Percentiles rank a stretch among this genome's conserved stretches.
Evolutionary conservation across 2,113 vertebrate genomes (phyloP).

Genomic region (Lagopus muta): DNA sequence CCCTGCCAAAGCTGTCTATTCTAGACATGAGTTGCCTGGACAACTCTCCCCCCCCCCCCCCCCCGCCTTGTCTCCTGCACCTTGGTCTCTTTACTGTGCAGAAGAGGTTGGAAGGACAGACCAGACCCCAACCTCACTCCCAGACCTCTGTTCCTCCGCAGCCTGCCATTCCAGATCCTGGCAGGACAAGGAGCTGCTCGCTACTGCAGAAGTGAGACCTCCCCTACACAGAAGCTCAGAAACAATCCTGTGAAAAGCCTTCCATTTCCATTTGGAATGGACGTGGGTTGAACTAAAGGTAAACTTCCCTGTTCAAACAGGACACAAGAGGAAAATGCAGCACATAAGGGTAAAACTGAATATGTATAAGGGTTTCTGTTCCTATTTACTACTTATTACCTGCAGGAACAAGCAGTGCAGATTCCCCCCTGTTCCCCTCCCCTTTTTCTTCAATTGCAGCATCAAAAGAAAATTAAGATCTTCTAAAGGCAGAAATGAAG

Average conservation of each 20-base stretch:
- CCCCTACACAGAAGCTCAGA: neutral
- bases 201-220: neutral
- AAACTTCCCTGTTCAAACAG: neutral
- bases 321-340: slow-evolving; percentile 26
- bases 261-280: neutral
- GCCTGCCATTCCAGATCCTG: neutral
- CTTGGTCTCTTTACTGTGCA: neutral
- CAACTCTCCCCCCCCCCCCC: neutral
- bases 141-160: neutral
- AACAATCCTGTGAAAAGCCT: neutral
- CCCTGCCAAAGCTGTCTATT: no score
- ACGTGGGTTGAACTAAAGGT: neutral
- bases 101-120: neutral
- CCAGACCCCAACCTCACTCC: neutral
- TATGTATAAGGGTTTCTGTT: neutral
- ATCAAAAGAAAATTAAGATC: slow-evolving; percentile 22
- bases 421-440: neutral
- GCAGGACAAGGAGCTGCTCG: neutral
- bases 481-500: neutral
- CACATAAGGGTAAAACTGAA: neutral
- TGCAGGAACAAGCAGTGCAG: neutral
- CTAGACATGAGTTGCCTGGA: neutral
- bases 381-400: neutral
- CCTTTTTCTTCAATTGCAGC: neutral
- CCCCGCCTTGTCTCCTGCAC: no score